Conservation (phyloP, 1,140 invertebrate genomes). For the Formica exsecta region DNA sequence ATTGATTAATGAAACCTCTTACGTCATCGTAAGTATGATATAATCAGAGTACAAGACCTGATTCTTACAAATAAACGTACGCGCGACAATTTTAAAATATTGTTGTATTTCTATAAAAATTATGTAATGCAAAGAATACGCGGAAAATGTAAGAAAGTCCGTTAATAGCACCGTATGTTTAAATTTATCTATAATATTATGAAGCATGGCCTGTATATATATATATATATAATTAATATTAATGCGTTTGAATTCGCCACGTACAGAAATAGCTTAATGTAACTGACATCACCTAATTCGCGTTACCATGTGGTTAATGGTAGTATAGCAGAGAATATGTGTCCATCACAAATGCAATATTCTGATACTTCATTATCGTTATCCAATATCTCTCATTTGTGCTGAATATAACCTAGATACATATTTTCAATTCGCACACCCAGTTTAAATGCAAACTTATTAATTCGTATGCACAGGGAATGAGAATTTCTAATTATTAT, state of each 20-base stretch:
- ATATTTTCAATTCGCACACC: background rate
- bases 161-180: constrained; percentile 22
- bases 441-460: background rate
- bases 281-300: constrained; percentile 17
- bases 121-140: background rate
- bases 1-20: background rate
- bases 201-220: background rate
- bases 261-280: constrained; percentile 12
- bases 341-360: constrained; percentile 52
- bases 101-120: constrained; percentile 4
- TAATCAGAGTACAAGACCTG: background rate
- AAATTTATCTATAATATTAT: constrained; percentile 40
- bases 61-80: background rate
- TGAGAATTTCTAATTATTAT: background rate
- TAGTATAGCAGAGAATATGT: background rate
- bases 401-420: constrained; percentile 50
- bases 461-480: background rate
- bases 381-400: constrained; percentile 60
- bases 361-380: constrained; percentile 64
- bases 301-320: constrained; percentile 18
- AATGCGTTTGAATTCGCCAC: constrained; percentile 41
- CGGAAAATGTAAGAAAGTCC: background rate
- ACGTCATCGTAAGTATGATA: background rate
- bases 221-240: constrained; percentile 40
- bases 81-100: background rate